phyloP scores from a whole-genome alignment of 2,113 vertebrate genomes.

The Irena cyanogastra region DNA sequence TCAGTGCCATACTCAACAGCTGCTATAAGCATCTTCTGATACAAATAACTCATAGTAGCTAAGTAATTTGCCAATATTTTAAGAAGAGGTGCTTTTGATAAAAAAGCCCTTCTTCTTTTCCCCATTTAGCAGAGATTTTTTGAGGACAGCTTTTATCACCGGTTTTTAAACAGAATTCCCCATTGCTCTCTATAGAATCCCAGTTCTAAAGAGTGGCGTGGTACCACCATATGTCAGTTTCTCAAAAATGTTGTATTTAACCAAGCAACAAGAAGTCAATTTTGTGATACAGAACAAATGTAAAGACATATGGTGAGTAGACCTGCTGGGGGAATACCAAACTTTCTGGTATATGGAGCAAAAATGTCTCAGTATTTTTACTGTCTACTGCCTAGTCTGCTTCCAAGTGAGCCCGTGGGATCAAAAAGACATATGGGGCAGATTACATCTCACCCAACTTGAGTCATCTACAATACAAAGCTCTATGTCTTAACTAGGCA shows the following conservation, averaged over 20 bases:
- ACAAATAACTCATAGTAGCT: neutral
- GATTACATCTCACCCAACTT: neutral
- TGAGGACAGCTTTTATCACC: neutral
- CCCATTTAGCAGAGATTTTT: neutral
- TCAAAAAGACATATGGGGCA: neutral
- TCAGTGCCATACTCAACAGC: neutral
- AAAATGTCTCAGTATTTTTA: conserved; percentile 35
- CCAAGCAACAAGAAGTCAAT: conserved; percentile 38
- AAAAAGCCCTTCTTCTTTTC: neutral
- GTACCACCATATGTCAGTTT: conserved; percentile 23
- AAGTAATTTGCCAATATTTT: conserved; percentile 6
- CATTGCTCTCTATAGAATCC: neutral
- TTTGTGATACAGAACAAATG: conserved; percentile 47
- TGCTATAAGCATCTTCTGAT: neutral
- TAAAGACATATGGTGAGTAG: conserved; percentile 64
- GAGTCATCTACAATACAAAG: neutral
- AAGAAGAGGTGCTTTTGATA: neutral
- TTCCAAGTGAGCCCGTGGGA: conserved; percentile 7
- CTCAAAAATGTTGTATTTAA: conserved; percentile 43
- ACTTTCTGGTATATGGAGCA: neutral
- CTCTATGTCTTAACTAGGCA: neutral
- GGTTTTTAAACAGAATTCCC: conserved; percentile 36
- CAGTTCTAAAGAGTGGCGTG: neutral
- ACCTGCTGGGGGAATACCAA: conserved; percentile 43
- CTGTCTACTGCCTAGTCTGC: conserved; percentile 16